Evolutionary conservation across 2,888 invertebrate genomes (phyloP).

Genomic region (Terebella lapidaria): DNA sequence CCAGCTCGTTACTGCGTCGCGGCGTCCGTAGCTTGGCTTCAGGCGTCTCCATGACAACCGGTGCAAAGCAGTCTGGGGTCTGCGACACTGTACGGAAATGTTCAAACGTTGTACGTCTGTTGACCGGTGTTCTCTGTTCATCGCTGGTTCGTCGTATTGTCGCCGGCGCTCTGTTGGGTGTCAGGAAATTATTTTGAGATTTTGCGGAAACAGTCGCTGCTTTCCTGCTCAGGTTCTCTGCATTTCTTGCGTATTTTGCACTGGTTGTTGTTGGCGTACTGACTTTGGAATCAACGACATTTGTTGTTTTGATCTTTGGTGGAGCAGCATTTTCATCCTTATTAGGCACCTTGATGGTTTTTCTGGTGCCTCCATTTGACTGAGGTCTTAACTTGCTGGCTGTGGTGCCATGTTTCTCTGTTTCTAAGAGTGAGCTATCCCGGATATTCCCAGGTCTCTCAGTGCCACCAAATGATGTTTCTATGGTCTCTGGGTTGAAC

Average conservation of each 20-base stretch:
- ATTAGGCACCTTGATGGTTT: neutral
- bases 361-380: neutral
- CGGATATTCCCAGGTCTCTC: conserved; percentile 35
- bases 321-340: neutral
- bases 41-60: conserved; percentile 40
- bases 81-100: neutral
- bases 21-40: neutral
- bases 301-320: neutral
- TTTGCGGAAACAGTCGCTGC: neutral
- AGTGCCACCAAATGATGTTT: conserved; percentile 47
- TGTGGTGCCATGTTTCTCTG: neutral
- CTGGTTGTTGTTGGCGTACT: neutral
- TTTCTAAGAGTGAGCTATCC: neutral
- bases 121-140: neutral
- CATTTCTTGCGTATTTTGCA: neutral
- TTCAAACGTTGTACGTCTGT: neutral
- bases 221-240: neutral
- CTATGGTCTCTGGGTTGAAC: conserved; percentile 37
- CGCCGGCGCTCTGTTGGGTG: neutral
- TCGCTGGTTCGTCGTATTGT: neutral
- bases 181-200: neutral
- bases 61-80: conserved; percentile 45
- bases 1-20: conserved; percentile 6
- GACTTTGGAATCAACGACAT: neutral
- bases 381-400: neutral